Evolutionary conservation across 2,113 vertebrate genomes (phyloP), one percentile per base, ranked within the genome.

Genomic region (Urocynchramus pylzowi): DNA sequence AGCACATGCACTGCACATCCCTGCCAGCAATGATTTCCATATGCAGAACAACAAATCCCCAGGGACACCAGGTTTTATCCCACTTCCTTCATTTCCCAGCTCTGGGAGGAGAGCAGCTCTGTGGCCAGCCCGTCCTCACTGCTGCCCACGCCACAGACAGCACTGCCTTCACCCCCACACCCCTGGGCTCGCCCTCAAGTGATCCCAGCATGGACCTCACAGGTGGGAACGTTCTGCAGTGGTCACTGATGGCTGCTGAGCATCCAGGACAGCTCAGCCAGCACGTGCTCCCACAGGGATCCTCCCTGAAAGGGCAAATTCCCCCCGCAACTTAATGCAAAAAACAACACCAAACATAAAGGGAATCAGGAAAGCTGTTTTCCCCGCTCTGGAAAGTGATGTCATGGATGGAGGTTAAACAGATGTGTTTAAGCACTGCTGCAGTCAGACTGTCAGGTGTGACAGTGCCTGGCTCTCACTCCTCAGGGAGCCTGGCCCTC

Each of bases 21-120:
- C 4, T 26, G 31, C 74, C 23, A 4, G 88, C n/a, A 57, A 86
- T 22, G 41, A 92, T 44, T 95, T 91, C 92, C 95, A 94, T 11
- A 69, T 45, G 85, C 53, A 92, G 71, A 59, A 75, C 56, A 70
- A 35, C 41, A 84, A 84, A 15, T 4, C 30, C 41, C 8, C 35
- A 45, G 28, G 63, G 60, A 78, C 60, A 89, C 44, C 12, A 27
- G 42, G 23, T 45, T 82, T 91, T 26, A 52, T 63, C 56, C 70
- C 54, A 52, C 39, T 84, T 82, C 70, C 78, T 87, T 61, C 45
- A 49, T 39, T 71, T 35, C 37, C 35, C 89, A 71, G 50, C 45
- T 22, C 30, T 1, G 1, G 61, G 37, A 41, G 0, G 7, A 42
- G 65, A 47, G 17, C 70, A 69, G 45, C 54, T 13, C 54, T 47